Conservation (phyloP, 2,113 vertebrate genomes). For the Muntiacus muntjak region DNA sequence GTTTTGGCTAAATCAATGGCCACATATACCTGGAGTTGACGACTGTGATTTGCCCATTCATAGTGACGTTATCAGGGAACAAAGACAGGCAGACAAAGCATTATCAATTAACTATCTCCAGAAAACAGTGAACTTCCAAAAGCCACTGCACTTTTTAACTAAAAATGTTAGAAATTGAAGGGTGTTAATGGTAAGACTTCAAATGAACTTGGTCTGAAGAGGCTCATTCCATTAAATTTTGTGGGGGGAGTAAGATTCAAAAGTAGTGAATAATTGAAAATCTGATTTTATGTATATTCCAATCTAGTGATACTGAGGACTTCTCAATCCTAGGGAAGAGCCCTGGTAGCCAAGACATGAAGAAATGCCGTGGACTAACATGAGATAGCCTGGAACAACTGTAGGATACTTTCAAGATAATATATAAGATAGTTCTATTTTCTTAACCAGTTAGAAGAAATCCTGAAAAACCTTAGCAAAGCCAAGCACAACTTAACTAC, state of each 20-base stretch:
- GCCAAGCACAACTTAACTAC: not conserved
- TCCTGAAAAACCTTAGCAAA: not conserved
- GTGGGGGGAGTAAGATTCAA: not conserved
- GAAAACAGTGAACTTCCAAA: not conserved
- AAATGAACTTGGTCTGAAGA: not conserved
- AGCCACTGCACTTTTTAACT: not conserved
- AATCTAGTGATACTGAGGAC: not conserved
- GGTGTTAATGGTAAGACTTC: not conserved
- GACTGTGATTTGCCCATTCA: not conserved
- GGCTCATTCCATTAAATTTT: not conserved
- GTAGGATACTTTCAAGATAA: not conserved
- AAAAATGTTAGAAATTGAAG: not conserved
- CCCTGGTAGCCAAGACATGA: not conserved
- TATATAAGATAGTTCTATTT: not conserved
- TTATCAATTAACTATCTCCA: not conserved
- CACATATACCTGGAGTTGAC: not conserved
- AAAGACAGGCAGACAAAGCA: not conserved
- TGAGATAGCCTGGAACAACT: not conserved
- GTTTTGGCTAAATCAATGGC: not conserved
- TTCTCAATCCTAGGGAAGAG: not conserved
- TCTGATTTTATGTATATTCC: not conserved
- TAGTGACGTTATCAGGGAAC: not conserved
- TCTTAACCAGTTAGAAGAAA: not conserved
- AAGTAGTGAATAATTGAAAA: not conserved
- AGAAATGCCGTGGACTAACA: not conserved